Conservation (phyloP, 2,797 vertebrate species). For the Heliangelus exortis region DNA sequence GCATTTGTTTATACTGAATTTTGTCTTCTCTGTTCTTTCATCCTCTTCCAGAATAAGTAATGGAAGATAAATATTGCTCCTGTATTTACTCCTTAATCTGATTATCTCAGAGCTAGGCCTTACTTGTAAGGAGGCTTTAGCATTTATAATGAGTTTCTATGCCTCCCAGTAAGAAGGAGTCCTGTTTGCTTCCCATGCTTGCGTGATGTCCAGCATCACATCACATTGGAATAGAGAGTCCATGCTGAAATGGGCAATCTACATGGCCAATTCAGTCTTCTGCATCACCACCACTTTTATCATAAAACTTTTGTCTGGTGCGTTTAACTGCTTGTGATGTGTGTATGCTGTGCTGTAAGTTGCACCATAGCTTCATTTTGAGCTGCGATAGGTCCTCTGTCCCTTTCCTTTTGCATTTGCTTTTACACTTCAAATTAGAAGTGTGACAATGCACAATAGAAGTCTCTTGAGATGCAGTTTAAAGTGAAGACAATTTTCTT, state of each 20-base stretch:
- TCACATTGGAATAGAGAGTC: not conserved
- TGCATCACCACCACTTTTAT: not conserved
- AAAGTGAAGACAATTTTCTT: conserved; percentile 14
- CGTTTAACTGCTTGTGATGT: not conserved
- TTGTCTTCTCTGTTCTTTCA: not conserved
- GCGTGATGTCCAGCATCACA: not conserved
- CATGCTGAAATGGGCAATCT: not conserved
- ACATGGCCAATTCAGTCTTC: not conserved
- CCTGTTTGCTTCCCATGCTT: not conserved
- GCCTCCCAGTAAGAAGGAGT: not conserved
- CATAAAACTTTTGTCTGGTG: not conserved
- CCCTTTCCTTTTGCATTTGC: not conserved
- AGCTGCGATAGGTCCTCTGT: not conserved
- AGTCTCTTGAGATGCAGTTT: not conserved
- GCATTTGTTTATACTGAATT: not conserved
- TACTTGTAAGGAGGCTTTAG: not conserved
- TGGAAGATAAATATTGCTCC: not conserved
- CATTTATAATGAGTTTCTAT: not conserved
- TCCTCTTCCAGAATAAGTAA: not conserved
- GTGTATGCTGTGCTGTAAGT: not conserved
- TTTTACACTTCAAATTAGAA: no score
- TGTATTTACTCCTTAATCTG: not conserved
- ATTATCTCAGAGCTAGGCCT: not conserved
- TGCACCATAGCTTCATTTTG: not conserved
- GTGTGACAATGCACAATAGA: no score